Evolutionary conservation across 2,797 vertebrate species (phyloP), one percentile per base, ranked within the genome.

Genomic region (Acanthopagrus latus): DNA sequence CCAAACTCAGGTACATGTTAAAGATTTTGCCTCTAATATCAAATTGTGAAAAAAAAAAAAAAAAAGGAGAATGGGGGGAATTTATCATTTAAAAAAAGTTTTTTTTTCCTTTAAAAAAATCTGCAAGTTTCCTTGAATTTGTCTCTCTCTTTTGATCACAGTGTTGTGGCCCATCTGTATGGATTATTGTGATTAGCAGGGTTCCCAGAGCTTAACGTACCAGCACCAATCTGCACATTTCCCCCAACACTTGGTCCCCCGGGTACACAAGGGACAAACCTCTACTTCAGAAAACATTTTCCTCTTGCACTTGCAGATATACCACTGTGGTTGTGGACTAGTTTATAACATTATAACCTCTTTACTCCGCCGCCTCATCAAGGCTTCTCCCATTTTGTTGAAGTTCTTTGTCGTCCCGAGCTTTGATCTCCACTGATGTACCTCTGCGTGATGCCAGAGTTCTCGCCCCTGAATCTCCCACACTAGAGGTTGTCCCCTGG

Each of bases 401-500:
- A 82, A 71, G 78, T 48, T 70, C 50, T 81, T 23, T 16, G 3
- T 33, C 48, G 47, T 83, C 68, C 88, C 60, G 10, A n/a, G 57
- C 66, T 46, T 74, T 74, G 27, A 64, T 59, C 48, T 86, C 68
- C 54, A n/a, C 58, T 52, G 43, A 60, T 72, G 78, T 71, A 67
- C 63, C 73, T 66, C 64, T 17, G 16, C 7, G 50, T 21, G 54
- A 46, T 0, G 63, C 50, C 64, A 63, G 62, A 81, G 81, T 83
- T 67, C 38, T 38, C 12, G 0, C 27, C 25, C 23, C 16, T 12
- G 51, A 21, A 71, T 41, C 62, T 21, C n/a, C 41, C 51, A 23
- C 18, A 76, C 90, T 98, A 99, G 90, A 99, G 96, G 95, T 99
- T 98, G 95, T 99, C 97, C 89, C 97, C 98, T 50, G 98, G 98